Conservation (phyloP, 2,113 vertebrate species). For the Theristicus caerulescens region DNA sequence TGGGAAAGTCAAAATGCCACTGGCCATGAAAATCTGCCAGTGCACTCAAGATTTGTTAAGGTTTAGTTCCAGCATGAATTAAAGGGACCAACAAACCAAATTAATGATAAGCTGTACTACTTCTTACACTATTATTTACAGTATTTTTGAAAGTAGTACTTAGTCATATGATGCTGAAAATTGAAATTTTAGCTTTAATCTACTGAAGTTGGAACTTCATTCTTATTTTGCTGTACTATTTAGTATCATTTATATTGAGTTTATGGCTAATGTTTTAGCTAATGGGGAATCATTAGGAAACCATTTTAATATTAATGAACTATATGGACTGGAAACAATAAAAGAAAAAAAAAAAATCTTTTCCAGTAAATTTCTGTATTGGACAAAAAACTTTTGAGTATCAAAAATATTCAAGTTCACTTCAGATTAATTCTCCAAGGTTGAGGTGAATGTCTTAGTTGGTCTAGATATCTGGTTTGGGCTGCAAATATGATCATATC, state of each 20-base stretch:
- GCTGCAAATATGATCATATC: neutral
- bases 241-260: neutral
- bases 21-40: neutral
- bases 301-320: neutral
- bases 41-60: neutral
- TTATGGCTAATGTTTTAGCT: neutral
- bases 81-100: neutral
- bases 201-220: neutral
- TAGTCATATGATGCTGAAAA: neutral
- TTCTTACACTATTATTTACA: neutral
- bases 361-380: neutral
- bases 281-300: neutral
- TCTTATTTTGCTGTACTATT: neutral
- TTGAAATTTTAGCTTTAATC: neutral
- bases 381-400: neutral
- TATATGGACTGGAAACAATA: neutral
- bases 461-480: neutral
- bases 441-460: neutral
- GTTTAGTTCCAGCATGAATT: neutral
- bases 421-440: neutral
- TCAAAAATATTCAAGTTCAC: neutral
- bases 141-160: neutral
- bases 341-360: neutral
- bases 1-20: neutral
- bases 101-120: neutral